Evolutionary conservation across 2,888 invertebrate genomes (phyloP), one percentile per base, ranked within the genome.

Genomic region (Agrochola circellaris): DNA sequence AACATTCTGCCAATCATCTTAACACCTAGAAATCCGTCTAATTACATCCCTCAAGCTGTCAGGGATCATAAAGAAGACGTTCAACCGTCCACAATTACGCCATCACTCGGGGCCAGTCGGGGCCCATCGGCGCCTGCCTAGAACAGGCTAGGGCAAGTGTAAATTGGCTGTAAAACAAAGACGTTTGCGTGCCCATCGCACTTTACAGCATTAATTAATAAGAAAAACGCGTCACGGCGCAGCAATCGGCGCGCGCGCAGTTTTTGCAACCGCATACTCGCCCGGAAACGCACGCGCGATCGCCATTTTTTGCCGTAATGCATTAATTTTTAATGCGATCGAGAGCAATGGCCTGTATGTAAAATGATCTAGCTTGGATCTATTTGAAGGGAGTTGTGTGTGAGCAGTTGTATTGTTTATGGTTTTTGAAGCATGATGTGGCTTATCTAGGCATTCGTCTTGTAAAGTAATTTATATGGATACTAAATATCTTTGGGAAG

Each of bases 151-250:
- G 30, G 56, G 56, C 78, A 84, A 86, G 87, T 89, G 88, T 88
- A 87, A 87, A 88, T 87, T 80, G 82, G 13, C 87, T 81, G 71
- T 79, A 84, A 82, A 81, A 83, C 79, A 83, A 84, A 87, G 78
- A 75, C 73, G 75, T 88, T 92, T 90, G 93, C 93, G 92, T 93
- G 94, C 90, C 85, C 84, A 86, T 78, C 85, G 82, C 89, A 89
- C 90, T 87, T 84, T 83, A 83, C 84, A 87, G 81, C 83, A 85
- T 88, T 92, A 93, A 93, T 94, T 93, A 91, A 88, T 89, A 79
- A 91, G 90, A 94, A 94, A 94, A 94, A 93, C 93, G 91, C 93
- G 92, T 93, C 91, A 94, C 94, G 95, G 90, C 87, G 83, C 84
- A 85, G 84, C 87, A 87, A 84, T 78, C 85, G 79, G 91, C 90